Conservation (phyloP, 2,113 vertebrate species). For the Megatriorchis doriae region DNA sequence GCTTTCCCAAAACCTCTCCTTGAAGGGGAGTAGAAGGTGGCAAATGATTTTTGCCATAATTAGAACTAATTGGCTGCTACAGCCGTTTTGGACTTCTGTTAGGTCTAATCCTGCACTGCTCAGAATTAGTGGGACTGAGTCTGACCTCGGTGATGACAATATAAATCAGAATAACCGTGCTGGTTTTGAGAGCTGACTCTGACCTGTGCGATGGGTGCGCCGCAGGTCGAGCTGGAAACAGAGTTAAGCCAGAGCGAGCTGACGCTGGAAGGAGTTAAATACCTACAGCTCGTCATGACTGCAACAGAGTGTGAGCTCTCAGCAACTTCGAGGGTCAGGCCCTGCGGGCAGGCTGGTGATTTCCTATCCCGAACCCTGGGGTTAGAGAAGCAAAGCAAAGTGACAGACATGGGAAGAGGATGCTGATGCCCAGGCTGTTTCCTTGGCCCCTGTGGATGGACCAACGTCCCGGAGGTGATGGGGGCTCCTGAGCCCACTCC, state of each 20-base stretch:
- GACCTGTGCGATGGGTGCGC: neutral
- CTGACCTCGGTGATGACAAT: neutral
- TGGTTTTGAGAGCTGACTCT: neutral
- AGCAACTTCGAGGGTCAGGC: neutral
- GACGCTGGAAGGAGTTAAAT: neutral
- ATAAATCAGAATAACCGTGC: neutral
- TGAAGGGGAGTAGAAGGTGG: neutral
- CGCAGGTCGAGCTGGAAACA: neutral
- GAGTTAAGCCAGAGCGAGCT: neutral
- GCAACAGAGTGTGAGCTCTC: neutral
- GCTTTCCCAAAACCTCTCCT: neutral
- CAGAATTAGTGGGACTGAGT: neutral
- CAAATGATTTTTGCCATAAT: neutral
- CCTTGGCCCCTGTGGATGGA: neutral
- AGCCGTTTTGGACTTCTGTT: neutral
- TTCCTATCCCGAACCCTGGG: neutral
- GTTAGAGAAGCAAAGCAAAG: neutral
- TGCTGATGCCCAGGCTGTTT: neutral
- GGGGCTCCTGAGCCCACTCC: neutral
- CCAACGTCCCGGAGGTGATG: rapidly evolving
- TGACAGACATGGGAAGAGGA: neutral
- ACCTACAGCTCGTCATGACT: rapidly evolving
- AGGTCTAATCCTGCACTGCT: neutral
- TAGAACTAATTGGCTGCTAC: neutral
- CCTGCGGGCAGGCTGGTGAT: neutral